Conservation (phyloP, 2,888 invertebrate genomes). For the Mesorhabditis sp. region DNA sequence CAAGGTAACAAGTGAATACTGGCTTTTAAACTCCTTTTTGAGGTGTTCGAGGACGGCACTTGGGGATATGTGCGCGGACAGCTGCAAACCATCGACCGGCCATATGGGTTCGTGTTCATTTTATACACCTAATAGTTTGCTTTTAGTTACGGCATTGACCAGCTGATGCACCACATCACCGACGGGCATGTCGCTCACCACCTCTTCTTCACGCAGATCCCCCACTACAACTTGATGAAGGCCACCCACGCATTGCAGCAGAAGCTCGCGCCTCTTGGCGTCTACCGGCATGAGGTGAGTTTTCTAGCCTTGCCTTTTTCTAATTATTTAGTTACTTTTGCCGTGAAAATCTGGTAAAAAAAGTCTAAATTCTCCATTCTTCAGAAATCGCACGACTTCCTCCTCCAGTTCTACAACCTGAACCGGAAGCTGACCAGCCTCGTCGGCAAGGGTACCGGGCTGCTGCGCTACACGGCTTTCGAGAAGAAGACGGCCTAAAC, state of each 20-base stretch:
- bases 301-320: no score
- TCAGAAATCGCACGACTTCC: slow-evolving; percentile 4
- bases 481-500: not conserved
- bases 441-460: slow-evolving; percentile 1
- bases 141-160: slow-evolving; percentile 21
- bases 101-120: slow-evolving; percentile 37
- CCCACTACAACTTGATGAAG: slow-evolving; percentile 42
- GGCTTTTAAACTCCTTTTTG: not conserved
- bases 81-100: slow-evolving; percentile 41
- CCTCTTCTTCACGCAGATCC: slow-evolving; percentile 47
- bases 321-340: no score
- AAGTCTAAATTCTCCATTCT: not conserved
- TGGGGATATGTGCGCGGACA: slow-evolving; percentile 41
- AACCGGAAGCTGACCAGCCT: slow-evolving; percentile 1
- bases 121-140: not conserved
- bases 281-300: not conserved
- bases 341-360: no score
- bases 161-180: slow-evolving; percentile 45
- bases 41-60: slow-evolving; percentile 28
- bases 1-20: slow-evolving; percentile 11
- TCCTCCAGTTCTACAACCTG: slow-evolving; percentile 2
- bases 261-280: not conserved
- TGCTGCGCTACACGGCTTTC: not conserved
- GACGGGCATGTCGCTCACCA: slow-evolving; percentile 50
- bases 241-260: slow-evolving; percentile 25